Conservation (phyloP, 2,888 invertebrate species). For the Aspidiotus rigidus region DNA sequence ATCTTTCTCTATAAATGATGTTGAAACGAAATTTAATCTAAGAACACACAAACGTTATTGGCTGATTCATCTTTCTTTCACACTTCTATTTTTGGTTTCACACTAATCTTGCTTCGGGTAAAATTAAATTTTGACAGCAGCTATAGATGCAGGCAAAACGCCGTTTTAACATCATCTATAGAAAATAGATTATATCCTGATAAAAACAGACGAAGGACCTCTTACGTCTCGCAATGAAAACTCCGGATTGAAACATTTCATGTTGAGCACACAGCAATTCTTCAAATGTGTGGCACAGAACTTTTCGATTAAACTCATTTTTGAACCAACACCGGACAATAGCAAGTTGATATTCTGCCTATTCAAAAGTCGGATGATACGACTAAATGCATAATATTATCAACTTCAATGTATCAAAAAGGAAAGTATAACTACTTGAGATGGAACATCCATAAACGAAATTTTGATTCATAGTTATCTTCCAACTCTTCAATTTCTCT, state of each 20-base stretch:
- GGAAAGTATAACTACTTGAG: not conserved
- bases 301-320: not conserved
- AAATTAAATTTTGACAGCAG: too few species aligned
- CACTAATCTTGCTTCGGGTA: too few species aligned
- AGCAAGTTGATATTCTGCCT: conserved; percentile 2
- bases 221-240: not conserved
- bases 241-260: not conserved
- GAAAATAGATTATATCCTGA: not conserved
- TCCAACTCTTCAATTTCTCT: not conserved
- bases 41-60: too few species aligned
- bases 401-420: not conserved
- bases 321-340: not conserved
- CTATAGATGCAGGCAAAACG: too few species aligned
- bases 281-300: not conserved
- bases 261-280: not conserved
- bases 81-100: too few species aligned
- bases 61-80: too few species aligned
- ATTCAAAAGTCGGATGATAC: not conserved
- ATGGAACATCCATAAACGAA: not conserved
- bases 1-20: too few species aligned
- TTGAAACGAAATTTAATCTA: too few species aligned
- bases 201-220: not conserved
- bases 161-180: too few species aligned
- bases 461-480: not conserved
- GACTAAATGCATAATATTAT: not conserved